Evolutionary conservation across 1,140 invertebrate genomes (phyloP).

Genomic region (Heliconius eleuchia): DNA sequence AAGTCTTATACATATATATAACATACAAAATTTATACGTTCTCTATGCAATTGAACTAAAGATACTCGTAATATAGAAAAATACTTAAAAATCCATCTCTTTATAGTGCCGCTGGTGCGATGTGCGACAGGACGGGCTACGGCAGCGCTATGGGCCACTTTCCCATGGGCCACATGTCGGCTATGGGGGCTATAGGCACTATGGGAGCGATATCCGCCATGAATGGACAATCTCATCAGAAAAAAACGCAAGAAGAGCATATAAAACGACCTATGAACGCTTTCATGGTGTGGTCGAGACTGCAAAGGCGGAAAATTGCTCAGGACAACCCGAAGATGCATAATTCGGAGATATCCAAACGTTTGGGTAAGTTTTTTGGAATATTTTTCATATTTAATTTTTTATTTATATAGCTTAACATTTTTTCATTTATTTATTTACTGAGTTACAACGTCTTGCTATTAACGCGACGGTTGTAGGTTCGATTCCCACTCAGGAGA

Average conservation of each 20-base stretch:
- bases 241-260: conserved; percentile 87
- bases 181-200: conserved; percentile 71
- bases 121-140: conserved; percentile 75
- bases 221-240: conserved; percentile 76
- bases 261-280: conserved; percentile 94
- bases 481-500: too few relatives aligned
- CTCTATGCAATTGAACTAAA: too few relatives aligned
- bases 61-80: neutral
- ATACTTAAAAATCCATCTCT: neutral
- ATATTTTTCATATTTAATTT: neutral
- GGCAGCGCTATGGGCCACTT: conserved; percentile 72
- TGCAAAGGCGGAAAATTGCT: conserved; percentile 95
- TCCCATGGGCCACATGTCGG: conserved; percentile 73
- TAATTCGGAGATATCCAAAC: conserved; percentile 98
- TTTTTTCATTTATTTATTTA: too few relatives aligned
- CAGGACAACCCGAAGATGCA: conserved; percentile 99
- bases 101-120: conserved; percentile 79
- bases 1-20: too few relatives aligned
- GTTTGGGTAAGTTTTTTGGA: conserved; percentile 87
- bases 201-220: conserved; percentile 74
- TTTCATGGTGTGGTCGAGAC: conserved; percentile 94
- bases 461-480: too few relatives aligned
- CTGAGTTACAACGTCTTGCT: too few relatives aligned
- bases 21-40: too few relatives aligned
- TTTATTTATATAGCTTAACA: neutral